A percentile compares a stretch with the other conserved stretches of the same genome.
Evolutionary conservation across 2,113 vertebrate species (phyloP).

Genomic region (Talpa occidentalis): DNA sequence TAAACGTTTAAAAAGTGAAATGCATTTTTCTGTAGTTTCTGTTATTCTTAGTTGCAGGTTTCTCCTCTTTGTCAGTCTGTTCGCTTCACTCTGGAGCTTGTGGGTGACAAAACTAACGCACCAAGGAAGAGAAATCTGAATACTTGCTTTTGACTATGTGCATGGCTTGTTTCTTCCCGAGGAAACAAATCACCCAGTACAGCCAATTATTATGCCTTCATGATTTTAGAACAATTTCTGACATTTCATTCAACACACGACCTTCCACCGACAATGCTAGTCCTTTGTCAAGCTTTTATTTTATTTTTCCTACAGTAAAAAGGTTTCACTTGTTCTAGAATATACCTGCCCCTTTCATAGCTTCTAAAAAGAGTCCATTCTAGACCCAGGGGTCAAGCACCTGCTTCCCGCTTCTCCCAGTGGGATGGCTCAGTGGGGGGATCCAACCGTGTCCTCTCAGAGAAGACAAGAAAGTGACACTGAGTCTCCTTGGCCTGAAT

Average conservation of each 20-base stretch:
- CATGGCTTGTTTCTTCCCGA: background rate
- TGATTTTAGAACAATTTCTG: background rate
- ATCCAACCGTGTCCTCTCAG: no score
- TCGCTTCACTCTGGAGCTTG: background rate
- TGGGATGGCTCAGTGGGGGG: no score
- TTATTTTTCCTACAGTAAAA: background rate
- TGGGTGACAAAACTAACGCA: background rate
- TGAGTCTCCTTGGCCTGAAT: background rate
- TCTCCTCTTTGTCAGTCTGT: constrained; percentile 34
- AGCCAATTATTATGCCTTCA: background rate
- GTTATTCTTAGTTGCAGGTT: constrained; percentile 57
- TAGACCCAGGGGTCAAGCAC: background rate
- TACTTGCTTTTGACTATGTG: no score
- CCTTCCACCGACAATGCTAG: background rate
- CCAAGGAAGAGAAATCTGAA: no score
- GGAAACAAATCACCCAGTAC: background rate
- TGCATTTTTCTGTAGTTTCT: constrained; percentile 22
- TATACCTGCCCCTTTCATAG: background rate
- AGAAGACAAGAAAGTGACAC: no score
- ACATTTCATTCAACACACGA: background rate
- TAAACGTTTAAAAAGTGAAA: constrained; percentile 74
- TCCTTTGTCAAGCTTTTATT: background rate
- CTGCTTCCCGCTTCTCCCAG: background rate
- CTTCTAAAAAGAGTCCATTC: background rate
- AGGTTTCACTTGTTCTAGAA: background rate